These are phyloP conservation scores for Porites divaricata DNA, from an alignment of 92 coral and sea anemone genomes.

Conservation along the genomic window DNA sequence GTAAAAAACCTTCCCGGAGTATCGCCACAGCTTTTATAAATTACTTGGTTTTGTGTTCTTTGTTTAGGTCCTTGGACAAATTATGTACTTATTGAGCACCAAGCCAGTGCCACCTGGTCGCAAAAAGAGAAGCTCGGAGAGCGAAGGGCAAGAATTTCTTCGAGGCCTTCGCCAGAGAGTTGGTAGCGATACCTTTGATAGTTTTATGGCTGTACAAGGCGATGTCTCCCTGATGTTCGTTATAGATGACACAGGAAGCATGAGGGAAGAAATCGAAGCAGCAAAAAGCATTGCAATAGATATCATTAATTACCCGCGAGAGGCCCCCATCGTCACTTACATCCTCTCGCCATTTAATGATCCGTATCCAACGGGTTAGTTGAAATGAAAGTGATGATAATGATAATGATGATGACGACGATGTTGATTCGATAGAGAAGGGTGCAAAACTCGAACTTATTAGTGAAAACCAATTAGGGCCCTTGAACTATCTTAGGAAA, in stretches of 20 bases:
- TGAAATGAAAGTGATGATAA: not conserved
- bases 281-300: constrained; percentile 86
- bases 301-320: constrained; percentile 71
- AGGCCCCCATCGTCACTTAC: constrained; percentile 78
- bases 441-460: too few species aligned
- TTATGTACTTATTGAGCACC: constrained; percentile 45
- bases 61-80: constrained; percentile 49
- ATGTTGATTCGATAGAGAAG: too few species aligned
- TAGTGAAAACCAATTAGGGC: too few species aligned
- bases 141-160: constrained; percentile 62
- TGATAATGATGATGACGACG: too few species aligned
- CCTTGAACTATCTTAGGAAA: too few species aligned
- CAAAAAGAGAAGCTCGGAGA: constrained; percentile 61
- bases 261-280: constrained; percentile 76
- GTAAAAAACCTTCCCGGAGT: too few species aligned
- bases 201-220: constrained; percentile 89
- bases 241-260: constrained; percentile 94
- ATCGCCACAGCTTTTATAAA: too few species aligned
- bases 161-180: constrained; percentile 61
- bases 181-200: constrained; percentile 72
- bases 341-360: constrained; percentile 91
- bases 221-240: constrained; percentile 94
- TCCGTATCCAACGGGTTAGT: constrained; percentile 58
- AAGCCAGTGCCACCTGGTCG: constrained; percentile 33
- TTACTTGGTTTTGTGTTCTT: not conserved